Evolutionary conservation across 2,113 vertebrate genomes (phyloP).

Genomic region (Amblyornis subalaris): DNA sequence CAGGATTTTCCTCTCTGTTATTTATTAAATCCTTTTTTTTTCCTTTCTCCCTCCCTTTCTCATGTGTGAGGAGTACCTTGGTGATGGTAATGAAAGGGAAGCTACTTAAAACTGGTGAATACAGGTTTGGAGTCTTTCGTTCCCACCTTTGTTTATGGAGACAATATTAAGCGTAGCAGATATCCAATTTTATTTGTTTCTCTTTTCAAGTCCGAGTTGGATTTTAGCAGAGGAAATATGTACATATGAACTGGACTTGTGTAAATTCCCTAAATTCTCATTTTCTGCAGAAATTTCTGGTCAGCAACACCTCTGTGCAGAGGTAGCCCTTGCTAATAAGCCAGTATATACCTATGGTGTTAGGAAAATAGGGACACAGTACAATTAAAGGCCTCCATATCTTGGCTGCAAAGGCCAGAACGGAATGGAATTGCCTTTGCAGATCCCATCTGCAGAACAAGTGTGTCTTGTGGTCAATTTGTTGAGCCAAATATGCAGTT

Average conservation of each 20-base stretch:
- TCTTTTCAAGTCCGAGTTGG: background rate
- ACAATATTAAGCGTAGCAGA: background rate
- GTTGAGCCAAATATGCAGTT: background rate
- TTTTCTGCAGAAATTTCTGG: background rate
- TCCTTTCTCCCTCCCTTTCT: background rate
- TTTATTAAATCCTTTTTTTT: constrained; percentile 21
- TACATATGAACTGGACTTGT: background rate
- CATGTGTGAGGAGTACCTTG: background rate
- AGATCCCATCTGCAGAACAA: background rate
- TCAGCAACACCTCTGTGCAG: background rate
- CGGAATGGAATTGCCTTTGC: background rate
- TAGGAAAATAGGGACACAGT: background rate
- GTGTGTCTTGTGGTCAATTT: background rate
- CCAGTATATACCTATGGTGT: background rate
- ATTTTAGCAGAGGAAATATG: background rate
- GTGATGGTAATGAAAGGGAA: background rate
- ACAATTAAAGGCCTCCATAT: background rate
- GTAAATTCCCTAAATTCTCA: background rate
- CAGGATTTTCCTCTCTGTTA: constrained; percentile 27
- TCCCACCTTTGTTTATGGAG: background rate
- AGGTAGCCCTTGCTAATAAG: background rate
- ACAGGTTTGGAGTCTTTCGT: background rate
- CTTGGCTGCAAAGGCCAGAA: background rate
- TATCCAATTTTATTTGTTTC: background rate
- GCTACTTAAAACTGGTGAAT: background rate